These are phyloP conservation scores for Apostichopus japonicus DNA, from an alignment of 35 echinoderm and acorn worm species.

Conservation along the genomic window DNA sequence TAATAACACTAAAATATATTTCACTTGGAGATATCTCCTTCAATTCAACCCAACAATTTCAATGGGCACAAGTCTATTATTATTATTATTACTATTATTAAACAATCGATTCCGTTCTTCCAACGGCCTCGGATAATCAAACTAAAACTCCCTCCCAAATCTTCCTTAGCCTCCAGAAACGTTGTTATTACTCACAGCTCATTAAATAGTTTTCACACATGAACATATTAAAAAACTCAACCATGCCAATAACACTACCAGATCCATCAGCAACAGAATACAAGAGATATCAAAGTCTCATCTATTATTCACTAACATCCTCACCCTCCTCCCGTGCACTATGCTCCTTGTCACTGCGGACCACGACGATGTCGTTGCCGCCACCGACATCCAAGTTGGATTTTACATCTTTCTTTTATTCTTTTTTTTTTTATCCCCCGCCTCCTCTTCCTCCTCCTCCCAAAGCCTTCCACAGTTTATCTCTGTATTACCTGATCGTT, in stretches of 20 bases:
- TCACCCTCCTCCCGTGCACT: not conserved
- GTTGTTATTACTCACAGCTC: slow-evolving; percentile 32
- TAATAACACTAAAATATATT: too few species aligned
- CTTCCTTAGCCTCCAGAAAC: not conserved
- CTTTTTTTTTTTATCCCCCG: not conserved
- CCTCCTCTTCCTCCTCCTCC: not conserved
- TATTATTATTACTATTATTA: not conserved
- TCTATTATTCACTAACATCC: slow-evolving; percentile 38
- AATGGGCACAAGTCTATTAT: too few species aligned
- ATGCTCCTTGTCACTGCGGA: not conserved
- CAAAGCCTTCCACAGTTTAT: not conserved
- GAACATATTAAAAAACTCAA: slow-evolving; percentile 26
- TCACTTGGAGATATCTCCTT: too few species aligned
- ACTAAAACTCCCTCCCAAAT: not conserved
- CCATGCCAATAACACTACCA: slow-evolving; percentile 1
- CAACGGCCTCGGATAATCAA: not conserved
- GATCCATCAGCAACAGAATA: not conserved
- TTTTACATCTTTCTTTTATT: not conserved
- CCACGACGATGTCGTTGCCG: not conserved
- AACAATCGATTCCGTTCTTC: not conserved
- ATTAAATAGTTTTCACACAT: slow-evolving; percentile 32
- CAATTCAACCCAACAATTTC: too few species aligned
- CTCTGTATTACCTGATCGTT: slow-evolving; percentile 1
- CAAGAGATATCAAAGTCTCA: not conserved
- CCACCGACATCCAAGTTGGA: not conserved